Evolutionary conservation across 2,797 vertebrate species (phyloP).

Genomic region (Liasis olivaceus): DNA sequence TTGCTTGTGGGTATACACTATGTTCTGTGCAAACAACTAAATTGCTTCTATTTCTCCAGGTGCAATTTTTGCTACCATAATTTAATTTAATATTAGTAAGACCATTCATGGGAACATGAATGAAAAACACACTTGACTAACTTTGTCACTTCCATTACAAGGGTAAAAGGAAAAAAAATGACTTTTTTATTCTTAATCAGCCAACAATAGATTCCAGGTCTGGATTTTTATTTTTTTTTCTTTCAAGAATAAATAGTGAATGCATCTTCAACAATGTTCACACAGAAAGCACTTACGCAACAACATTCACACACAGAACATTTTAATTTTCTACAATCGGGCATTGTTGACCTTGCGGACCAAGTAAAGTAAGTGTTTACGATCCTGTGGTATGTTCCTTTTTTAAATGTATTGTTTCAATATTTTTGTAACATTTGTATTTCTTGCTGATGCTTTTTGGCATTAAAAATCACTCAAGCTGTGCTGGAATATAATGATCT

Average conservation of each 20-base stretch:
- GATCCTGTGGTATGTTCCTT: conserved; percentile 67
- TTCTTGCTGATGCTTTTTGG: conserved; percentile 80
- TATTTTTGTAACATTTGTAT: conserved; percentile 81
- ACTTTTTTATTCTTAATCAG: conserved; percentile 45
- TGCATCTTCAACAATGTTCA: conserved; percentile 56
- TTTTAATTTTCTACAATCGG: conserved; percentile 78
- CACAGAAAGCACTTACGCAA: conserved; percentile 45
- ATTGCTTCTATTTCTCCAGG: conserved; percentile 25
- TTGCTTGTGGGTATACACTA: background rate
- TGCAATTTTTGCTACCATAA: conserved; percentile 54
- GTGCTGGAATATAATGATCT: conserved; percentile 81
- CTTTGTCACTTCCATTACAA: conserved; percentile 31
- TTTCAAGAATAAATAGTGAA: conserved; percentile 52
- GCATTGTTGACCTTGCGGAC: conserved; percentile 74
- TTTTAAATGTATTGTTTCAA: conserved; percentile 76
- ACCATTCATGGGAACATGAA: conserved; percentile 41
- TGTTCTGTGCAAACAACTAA: conserved; percentile 31
- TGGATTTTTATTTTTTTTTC: conserved; percentile 42
- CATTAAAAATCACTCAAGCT: conserved; percentile 83
- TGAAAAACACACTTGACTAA: conserved; percentile 48
- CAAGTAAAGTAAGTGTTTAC: conserved; percentile 80
- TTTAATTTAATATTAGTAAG: conserved; percentile 56
- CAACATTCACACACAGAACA: conserved; percentile 64
- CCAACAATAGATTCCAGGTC: conserved; percentile 49
- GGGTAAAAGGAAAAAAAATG: conserved; percentile 22